These are phyloP conservation scores for Lepidurus packardi DNA, from an alignment of 1,140 invertebrate genomes.

Conservation along the genomic window DNA sequence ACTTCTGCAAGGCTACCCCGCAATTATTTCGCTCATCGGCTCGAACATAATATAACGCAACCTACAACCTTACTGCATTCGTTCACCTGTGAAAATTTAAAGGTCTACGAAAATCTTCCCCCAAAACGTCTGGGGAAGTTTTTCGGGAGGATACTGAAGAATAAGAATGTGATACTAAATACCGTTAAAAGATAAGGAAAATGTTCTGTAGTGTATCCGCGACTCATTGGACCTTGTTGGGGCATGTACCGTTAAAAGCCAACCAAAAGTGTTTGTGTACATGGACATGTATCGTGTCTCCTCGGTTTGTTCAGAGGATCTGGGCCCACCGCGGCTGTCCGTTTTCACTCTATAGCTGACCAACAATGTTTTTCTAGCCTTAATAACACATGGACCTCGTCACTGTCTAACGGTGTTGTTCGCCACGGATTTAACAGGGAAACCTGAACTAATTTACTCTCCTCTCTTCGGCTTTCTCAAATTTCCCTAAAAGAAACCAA, in stretches of 20 bases:
- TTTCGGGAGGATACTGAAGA: not conserved
- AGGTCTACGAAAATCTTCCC: not conserved
- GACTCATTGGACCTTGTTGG: not conserved
- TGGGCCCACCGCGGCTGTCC: not conserved
- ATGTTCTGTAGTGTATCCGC: not conserved
- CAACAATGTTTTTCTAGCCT: constrained; percentile 9
- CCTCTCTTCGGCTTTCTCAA: not conserved
- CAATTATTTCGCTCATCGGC: not conserved
- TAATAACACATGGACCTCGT: constrained; percentile 1
- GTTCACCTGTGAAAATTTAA: not conserved
- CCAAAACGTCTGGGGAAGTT: no score
- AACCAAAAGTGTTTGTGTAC: not conserved
- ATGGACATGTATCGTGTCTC: not conserved
- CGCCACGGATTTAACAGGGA: not conserved
- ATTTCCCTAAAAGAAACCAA: no score
- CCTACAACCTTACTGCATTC: not conserved
- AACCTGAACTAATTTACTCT: constrained; percentile 10
- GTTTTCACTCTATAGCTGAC: not conserved
- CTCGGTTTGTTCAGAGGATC: not conserved
- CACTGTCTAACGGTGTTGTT: not conserved
- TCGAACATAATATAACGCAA: no score
- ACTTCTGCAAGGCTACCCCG: not conserved
- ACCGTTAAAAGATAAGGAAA: not conserved
- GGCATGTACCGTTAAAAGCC: not conserved
- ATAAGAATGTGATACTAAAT: not conserved